These are phyloP conservation scores for Puma concolor DNA, from an alignment of 2,113 vertebrate genomes.

Conservation along the genomic window DNA sequence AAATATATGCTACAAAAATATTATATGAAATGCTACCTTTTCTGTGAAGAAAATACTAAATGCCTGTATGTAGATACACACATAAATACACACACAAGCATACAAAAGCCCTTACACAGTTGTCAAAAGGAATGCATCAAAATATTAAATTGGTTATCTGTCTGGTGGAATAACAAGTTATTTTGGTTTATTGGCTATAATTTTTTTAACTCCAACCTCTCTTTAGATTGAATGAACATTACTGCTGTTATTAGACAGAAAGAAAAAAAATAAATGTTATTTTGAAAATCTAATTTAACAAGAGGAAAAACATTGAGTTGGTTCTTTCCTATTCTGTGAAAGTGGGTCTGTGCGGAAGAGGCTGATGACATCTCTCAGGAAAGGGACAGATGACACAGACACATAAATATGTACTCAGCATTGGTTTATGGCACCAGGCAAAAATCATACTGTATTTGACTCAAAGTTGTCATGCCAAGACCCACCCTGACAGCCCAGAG, in stretches of 20 bases:
- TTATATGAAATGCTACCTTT: background rate
- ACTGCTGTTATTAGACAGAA: background rate
- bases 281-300: background rate
- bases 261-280: background rate
- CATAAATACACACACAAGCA: background rate
- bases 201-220: background rate
- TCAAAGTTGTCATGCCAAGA: background rate
- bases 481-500: background rate
- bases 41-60: background rate
- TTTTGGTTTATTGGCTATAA: background rate
- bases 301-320: background rate
- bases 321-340: background rate
- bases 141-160: background rate
- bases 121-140: background rate
- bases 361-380: background rate
- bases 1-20: background rate
- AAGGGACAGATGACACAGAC: background rate
- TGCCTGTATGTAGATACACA: background rate
- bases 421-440: background rate
- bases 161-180: background rate
- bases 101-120: background rate
- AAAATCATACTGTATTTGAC: conserved; percentile 40
- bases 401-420: background rate
- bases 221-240: background rate
- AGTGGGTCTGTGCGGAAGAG: background rate